Base-by-base conservation (phyloP, 2,797 vertebrate genomes). In the Enteromius argenteus region DNA sequence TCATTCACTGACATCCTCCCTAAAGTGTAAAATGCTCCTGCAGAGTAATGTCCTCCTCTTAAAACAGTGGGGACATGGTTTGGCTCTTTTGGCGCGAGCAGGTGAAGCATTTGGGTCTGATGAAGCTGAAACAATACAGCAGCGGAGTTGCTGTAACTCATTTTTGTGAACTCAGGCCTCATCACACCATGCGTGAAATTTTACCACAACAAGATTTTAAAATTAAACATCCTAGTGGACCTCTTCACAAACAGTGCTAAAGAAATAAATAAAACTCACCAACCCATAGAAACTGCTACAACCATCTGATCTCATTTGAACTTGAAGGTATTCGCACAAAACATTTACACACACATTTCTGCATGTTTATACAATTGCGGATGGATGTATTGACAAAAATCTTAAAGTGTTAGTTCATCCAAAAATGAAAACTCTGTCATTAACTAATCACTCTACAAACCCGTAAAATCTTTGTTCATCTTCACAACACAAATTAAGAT, bases 71-170 rank as follows among this genome's bases (percentile, higher is more conserved):
- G 79, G 82, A 79, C 81, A 76, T 46, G 32, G 53, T 72, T 79
- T 83, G 86, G 76, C 78, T 86, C 86, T 72, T 79, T 73, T 84
- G 88, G 83, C 82, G 14, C 68, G 27, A 64, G 62, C 81, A 84
- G 42, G 84, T 89, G 87, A 85, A 86, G 68, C 80, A 68, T 58
- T 85, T 77, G 72, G 53, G 60, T 69, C 86, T 82, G 87, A 85
- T 90, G 88, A 86, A 89, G 78, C 60, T 84, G 84, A 90, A 79
- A 89, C 79, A 86, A 88, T 81, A 78, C 71, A 69, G 76, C 79
- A 85, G 80, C 6, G 19, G 66, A 42, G 17, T 23, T 60, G 35
- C 13, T 23, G 51, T 44, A 72, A n/a, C 42, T 66, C 32, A 78
- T 78, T 44, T 78, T 44, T 64, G 23, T 46, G 15, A 72, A 60